A percentile compares a stretch with the other conserved stretches of the same genome.
phyloP scores from a whole-genome alignment of 2,797 vertebrate genomes.

The Parambassis ranga region DNA sequence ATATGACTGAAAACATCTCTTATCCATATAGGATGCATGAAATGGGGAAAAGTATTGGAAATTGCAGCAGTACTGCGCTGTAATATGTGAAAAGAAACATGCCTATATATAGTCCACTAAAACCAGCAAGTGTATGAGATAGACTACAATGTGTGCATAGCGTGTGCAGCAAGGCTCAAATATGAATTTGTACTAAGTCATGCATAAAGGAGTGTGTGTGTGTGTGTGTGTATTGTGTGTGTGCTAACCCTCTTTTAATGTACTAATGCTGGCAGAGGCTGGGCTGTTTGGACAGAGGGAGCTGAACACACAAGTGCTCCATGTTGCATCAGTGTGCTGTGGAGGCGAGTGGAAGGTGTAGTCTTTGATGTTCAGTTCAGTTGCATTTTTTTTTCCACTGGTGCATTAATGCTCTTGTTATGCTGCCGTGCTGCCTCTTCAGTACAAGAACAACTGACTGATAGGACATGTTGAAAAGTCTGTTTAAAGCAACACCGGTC shows the following conservation, averaged over 20 bases:
- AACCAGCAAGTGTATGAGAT: too few species aligned
- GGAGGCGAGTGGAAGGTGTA: constrained; percentile 55
- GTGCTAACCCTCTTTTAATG: not conserved
- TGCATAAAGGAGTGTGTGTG: not conserved
- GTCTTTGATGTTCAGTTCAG: constrained; percentile 57
- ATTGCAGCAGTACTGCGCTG: too few species aligned
- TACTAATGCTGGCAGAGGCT: not conserved
- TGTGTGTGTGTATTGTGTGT: not conserved
- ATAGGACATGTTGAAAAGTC: not conserved
- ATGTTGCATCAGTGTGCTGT: constrained; percentile 42
- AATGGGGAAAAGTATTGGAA: too few species aligned
- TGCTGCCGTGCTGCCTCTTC: constrained; percentile 33
- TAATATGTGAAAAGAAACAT: too few species aligned
- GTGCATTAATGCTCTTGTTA: constrained; percentile 28
- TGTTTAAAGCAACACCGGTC: constrained; percentile 12
- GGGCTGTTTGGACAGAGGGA: constrained; percentile 24
- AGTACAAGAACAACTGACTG: not conserved
- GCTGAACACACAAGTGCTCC: constrained; percentile 41
- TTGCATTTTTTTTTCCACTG: not conserved
- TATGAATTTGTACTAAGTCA: not conserved
- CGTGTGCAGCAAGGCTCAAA: constrained; percentile 1
- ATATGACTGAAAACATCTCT: too few species aligned
- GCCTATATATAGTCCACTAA: too few species aligned
- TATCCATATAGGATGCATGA: too few species aligned
- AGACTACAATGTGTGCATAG: not conserved